Conservation (phyloP, 2,888 invertebrate genomes). For the Melanargia galathea region DNA sequence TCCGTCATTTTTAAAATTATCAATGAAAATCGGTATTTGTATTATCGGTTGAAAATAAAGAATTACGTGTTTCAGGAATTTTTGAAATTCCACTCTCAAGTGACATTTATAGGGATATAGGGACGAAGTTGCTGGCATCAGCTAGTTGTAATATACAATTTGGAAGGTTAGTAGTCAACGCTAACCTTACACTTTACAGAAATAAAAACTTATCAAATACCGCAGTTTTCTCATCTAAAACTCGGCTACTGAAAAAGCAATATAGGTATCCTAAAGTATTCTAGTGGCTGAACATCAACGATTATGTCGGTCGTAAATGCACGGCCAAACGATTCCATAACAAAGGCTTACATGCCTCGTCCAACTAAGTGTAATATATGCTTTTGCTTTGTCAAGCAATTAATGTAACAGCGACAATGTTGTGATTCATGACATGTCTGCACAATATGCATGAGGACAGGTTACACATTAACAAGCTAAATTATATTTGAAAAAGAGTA, state of each 20-base stretch:
- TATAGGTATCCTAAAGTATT: conserved; percentile 19
- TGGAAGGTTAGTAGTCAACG: neutral
- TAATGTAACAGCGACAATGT: conserved; percentile 41
- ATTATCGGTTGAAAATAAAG: too few relatives aligned
- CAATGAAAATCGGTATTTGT: too few relatives aligned
- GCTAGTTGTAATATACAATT: too few relatives aligned
- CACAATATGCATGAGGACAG: neutral
- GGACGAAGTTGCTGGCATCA: too few relatives aligned
- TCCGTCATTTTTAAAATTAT: too few relatives aligned
- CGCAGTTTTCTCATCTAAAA: neutral
- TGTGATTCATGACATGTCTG: conserved; percentile 40
- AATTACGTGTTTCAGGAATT: too few relatives aligned
- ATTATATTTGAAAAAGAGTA: too few relatives aligned
- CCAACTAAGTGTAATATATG: conserved; percentile 29
- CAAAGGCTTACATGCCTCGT: conserved; percentile 23
- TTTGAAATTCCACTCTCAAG: too few relatives aligned
- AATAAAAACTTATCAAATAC: neutral
- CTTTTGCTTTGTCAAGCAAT: conserved; percentile 35
- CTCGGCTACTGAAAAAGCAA: conserved; percentile 7
- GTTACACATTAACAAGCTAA: neutral
- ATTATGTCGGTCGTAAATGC: conserved; percentile 15
- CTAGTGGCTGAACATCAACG: conserved; percentile 18
- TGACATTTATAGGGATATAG: too few relatives aligned
- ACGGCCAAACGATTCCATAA: conserved; percentile 15
- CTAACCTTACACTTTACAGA: neutral